Conservation (phyloP, 2,888 invertebrate species). For the Clistopyga incitator region DNA sequence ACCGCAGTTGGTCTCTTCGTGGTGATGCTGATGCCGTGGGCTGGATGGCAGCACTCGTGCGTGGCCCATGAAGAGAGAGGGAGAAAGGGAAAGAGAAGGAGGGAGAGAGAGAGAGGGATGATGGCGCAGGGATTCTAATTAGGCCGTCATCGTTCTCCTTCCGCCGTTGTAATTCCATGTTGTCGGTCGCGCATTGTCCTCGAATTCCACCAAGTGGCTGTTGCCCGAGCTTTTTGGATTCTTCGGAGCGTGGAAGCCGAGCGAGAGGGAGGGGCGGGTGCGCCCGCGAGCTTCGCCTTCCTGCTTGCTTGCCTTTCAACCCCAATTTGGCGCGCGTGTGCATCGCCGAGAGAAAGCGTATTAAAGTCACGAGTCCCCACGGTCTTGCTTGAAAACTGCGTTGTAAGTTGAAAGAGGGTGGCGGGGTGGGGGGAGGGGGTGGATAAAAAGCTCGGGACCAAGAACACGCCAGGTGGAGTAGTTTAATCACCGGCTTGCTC, state of each 20-base stretch:
- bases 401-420: slow-evolving; percentile 6
- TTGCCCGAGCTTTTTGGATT: slow-evolving; percentile 77
- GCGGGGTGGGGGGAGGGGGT: too few relatives aligned
- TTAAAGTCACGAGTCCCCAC: slow-evolving; percentile 27
- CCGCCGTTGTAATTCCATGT: slow-evolving; percentile 76
- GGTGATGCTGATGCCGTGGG: background rate
- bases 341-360: slow-evolving; percentile 37
- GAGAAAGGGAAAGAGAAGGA: background rate
- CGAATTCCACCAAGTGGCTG: slow-evolving; percentile 80
- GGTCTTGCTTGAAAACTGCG: slow-evolving; percentile 13
- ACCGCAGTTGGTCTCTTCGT: slow-evolving; percentile 23
- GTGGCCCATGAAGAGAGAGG: slow-evolving; percentile 15
- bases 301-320: slow-evolving; percentile 73
- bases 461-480: slow-evolving; percentile 25
- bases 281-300: slow-evolving; percentile 58
- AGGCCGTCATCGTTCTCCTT: slow-evolving; percentile 76
- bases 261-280: background rate
- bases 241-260: slow-evolving; percentile 74
- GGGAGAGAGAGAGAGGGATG: slow-evolving; percentile 6
- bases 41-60: slow-evolving; percentile 13
- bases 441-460: slow-evolving; percentile 8
- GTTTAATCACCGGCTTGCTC: slow-evolving; percentile 49
- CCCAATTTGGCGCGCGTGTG: slow-evolving; percentile 76
- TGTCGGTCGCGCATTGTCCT: slow-evolving; percentile 77
- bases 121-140: slow-evolving; percentile 72